phyloP scores from a whole-genome alignment of 2,113 vertebrate species.

The Aptenodytes patagonicus region DNA sequence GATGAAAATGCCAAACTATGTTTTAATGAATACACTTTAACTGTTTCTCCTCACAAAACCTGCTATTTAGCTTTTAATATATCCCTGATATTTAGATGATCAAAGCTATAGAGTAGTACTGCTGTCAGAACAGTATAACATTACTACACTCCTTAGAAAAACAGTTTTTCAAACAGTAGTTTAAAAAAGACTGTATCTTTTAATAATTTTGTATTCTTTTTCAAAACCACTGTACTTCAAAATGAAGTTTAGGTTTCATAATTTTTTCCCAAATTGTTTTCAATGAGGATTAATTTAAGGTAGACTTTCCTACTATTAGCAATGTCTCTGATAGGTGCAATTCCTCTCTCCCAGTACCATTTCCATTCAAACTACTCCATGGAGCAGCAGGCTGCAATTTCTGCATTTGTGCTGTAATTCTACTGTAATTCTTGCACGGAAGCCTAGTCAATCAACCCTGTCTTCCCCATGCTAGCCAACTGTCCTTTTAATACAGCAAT shows the following conservation, averaged over 20 bases:
- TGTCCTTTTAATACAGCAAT: slow-evolving; percentile 26
- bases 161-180: neutral
- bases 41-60: neutral
- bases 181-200: neutral
- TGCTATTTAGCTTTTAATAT: neutral
- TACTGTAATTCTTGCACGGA: slow-evolving; percentile 45
- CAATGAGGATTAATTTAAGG: neutral
- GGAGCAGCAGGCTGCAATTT: slow-evolving; percentile 42
- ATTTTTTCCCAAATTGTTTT: neutral
- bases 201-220: neutral
- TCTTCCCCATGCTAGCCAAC: slow-evolving; percentile 29
- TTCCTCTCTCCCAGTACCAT: neutral
- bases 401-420: slow-evolving; percentile 35
- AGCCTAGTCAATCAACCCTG: slow-evolving; percentile 34
- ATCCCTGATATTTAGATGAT: neutral
- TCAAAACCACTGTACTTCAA: neutral
- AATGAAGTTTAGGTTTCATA: neutral
- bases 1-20: neutral
- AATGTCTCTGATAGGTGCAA: neutral
- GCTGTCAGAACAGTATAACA: neutral
- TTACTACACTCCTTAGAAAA: neutral
- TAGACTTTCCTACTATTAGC: neutral
- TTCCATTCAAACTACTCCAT: neutral
- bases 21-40: neutral
- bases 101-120: neutral